Evolutionary conservation across 2,888 invertebrate genomes (phyloP).

Genomic region (Leuctra nigra): DNA sequence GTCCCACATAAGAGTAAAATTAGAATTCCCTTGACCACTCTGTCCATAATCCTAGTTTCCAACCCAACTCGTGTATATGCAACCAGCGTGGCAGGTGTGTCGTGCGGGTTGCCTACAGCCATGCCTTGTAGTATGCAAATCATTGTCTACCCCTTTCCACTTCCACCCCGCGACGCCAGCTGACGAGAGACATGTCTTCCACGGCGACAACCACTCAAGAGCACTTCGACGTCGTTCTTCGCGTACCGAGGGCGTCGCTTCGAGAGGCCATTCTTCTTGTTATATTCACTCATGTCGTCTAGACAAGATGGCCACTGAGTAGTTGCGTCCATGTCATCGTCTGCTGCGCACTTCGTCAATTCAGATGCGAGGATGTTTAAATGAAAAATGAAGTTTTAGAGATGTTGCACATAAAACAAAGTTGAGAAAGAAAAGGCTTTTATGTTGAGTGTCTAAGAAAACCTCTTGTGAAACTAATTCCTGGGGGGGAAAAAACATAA

Average conservation of each 20-base stretch:
- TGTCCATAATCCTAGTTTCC: no score
- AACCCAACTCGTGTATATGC: neutral
- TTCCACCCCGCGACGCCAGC: neutral
- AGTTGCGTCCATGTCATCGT: no score
- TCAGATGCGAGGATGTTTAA: no score
- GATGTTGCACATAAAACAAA: no score
- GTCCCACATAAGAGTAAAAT: no score
- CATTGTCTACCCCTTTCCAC: neutral
- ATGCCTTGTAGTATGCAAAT: slow-evolving; percentile 1
- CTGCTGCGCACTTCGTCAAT: no score
- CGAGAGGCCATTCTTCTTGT: neutral
- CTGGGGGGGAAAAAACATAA: no score
- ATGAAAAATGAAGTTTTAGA: no score
- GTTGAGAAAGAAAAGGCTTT: no score
- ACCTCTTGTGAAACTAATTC: no score
- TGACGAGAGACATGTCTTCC: neutral
- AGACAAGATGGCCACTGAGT: neutral
- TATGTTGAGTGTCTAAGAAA: no score
- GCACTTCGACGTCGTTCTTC: neutral
- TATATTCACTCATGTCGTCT: neutral
- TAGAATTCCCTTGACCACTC: no score
- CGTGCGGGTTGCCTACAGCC: neutral
- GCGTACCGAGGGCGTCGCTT: neutral
- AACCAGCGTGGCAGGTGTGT: neutral
- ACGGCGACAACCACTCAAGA: neutral